These are phyloP conservation scores for Tiphia femorata DNA, from an alignment of 2,888 invertebrate genomes.

Conservation along the genomic window DNA sequence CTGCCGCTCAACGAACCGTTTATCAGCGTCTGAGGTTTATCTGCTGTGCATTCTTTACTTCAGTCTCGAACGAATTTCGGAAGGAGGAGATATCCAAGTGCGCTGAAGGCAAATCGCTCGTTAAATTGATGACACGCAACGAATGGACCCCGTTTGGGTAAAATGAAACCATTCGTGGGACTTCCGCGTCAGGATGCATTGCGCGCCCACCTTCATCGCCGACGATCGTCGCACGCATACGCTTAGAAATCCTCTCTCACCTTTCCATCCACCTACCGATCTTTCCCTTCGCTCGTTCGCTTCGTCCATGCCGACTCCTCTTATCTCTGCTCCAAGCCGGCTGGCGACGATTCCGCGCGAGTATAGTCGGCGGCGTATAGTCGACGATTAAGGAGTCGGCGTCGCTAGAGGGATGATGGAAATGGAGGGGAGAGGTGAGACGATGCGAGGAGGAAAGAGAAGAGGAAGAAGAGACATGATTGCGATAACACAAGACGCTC, in stretches of 20 bases:
- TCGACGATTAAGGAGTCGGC: slow-evolving; percentile 37
- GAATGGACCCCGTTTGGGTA: no score
- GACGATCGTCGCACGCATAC: slow-evolving; percentile 24
- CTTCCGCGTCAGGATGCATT: no score
- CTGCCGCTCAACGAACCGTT: no score
- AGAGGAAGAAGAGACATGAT: slow-evolving; percentile 12
- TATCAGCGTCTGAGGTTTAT: no score
- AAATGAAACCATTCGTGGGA: no score
- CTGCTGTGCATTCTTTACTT: no score
- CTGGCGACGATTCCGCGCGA: neutral
- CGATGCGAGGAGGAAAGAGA: slow-evolving; percentile 21
- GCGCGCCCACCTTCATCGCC: slow-evolving; percentile 26
- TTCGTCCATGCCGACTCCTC: neutral
- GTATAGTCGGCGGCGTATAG: slow-evolving; percentile 27
- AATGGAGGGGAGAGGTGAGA: slow-evolving; percentile 17
- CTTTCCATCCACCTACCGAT: neutral
- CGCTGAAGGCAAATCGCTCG: no score
- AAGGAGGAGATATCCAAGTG: no score
- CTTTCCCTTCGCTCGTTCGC: neutral
- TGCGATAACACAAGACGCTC: neutral
- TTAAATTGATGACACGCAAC: no score
- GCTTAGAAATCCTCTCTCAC: neutral
- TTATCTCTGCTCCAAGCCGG: slow-evolving; percentile 5
- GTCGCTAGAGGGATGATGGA: slow-evolving; percentile 27
- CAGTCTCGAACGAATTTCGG: no score